phyloP scores from a whole-genome alignment of 2,113 vertebrate species.

The Tapirus terrestris region DNA sequence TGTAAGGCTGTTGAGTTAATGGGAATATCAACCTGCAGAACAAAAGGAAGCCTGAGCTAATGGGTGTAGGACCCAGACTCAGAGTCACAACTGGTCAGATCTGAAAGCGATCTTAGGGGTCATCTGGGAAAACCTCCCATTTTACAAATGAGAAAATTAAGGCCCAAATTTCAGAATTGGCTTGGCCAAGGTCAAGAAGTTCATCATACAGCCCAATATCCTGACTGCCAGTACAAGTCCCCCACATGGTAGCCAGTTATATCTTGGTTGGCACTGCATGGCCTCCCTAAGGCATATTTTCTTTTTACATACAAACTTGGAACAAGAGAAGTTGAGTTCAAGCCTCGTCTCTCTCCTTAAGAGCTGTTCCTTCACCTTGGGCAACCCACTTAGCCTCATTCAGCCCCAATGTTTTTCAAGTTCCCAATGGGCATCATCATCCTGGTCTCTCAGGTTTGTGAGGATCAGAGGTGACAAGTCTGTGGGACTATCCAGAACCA shows the following conservation, averaged over 20 bases:
- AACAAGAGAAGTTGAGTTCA: background rate
- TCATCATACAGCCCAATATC: background rate
- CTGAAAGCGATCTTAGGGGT: background rate
- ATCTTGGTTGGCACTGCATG: background rate
- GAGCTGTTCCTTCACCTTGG: background rate
- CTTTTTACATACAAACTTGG: background rate
- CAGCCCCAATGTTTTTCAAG: background rate
- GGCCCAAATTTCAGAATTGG: background rate
- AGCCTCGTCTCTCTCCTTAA: background rate
- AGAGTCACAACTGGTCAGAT: background rate
- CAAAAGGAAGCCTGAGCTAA: background rate
- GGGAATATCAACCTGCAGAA: background rate
- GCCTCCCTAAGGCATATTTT: background rate
- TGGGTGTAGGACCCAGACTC: background rate
- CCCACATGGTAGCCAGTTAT: background rate
- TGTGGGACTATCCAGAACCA: background rate
- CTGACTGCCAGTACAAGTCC: background rate
- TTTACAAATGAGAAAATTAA: background rate
- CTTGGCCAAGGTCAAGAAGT: background rate
- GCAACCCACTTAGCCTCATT: background rate
- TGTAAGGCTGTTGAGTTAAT: background rate
- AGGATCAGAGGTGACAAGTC: background rate
- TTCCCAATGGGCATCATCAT: background rate
- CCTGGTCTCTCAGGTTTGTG: background rate
- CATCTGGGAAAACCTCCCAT: background rate